Evolutionary conservation across 2,888 invertebrate species (phyloP), one percentile per base, ranked within the genome.

Genomic region (Blera fallax): DNA sequence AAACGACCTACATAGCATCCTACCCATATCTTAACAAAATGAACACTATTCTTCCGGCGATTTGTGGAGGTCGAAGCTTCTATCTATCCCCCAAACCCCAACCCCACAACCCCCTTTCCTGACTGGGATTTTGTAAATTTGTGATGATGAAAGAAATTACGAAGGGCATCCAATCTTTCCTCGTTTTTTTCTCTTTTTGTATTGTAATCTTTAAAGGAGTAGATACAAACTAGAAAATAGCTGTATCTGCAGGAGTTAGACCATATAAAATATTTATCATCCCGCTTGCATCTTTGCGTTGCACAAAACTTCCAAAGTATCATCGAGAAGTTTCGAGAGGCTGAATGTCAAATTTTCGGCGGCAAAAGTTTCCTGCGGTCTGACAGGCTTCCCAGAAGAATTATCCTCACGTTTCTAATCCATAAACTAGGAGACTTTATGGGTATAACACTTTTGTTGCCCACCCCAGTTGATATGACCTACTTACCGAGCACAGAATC

Each of bases 261-360:
- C 83, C 45, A 48, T 73, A 73, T 62, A 69, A 62, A 79, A 69
- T 67, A 83, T 83, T 78, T 83, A 73, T 83, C 73, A 83, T 67
- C 52, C 54, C 45, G 67, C 43, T 69, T 83, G 67, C 60, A 83
- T 83, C 82, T 83, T 65, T 40, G 56, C 11, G 32, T 65, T 67
- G 78, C 54, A 62, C 16, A 67, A 78, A 67, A 72, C 8, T 72
- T 82, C 7, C 24, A 48, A n/a, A 65, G 73, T 60, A 29, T 24
- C 50, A 29, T 24, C 50, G 29, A 14, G 29, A 34, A 62, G 52
- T 54, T 50, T 45, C 64, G n/a, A 69, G 11, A 62, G 79, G 78
- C 78, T 67, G 79, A 78, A 69, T 73, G 83, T 83, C 73, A 79
- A 78, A 73, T 73, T 78, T 77, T 83, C 52, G 50, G 48, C 70